Evolutionary conservation across 2,888 invertebrate genomes (phyloP), one percentile per base, ranked within the genome.

Genomic region (Dicranocentrus wangi): DNA sequence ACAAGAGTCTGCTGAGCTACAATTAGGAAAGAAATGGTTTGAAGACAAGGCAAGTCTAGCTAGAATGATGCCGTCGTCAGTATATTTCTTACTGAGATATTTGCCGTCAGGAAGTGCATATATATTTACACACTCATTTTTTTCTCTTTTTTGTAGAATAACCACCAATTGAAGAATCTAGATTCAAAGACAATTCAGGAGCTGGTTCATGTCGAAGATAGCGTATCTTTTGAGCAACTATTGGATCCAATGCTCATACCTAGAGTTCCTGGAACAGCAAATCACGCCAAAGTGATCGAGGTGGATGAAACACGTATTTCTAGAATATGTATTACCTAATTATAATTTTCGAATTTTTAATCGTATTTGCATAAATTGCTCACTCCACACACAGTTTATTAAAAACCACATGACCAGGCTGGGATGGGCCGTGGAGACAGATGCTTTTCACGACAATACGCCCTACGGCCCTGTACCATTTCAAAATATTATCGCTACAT

Each of bases 401-500:
- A 89, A 90, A 7, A 88, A 90, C 0, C 90, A 92, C 70, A 91
- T 98, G 91, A 88, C 89, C 66, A 89, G 89, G 1, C 89, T 95
- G 0, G 92, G 92, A 1, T 98, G 97, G 96, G 88, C 90, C 19
- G 92, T 98, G 0, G 93, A 95, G 80, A 90, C 92, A 19, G 94
- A 98, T 88, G 89, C 90, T 25, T 97, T 97, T 87, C 87, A 90
- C 1, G 93, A 92, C 28, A 84, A 89, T 0, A 94, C 96, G 0
- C 98, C 98, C 0, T 90, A 94, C 87, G 96, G 96, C 0, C 89
- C 88, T 5, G 90, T 95, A 32, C 91, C 91, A 58, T 98, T 98
- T 88, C 93, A 92, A 85, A 98, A 98, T 88, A 93, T 98, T 63
- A 92, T 98, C 75, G 95, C 95, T 0, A 94, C 92, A 32, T 89